Evolutionary conservation across 2,888 invertebrate genomes (phyloP).

Genomic region (Rhagonycha fulva): DNA sequence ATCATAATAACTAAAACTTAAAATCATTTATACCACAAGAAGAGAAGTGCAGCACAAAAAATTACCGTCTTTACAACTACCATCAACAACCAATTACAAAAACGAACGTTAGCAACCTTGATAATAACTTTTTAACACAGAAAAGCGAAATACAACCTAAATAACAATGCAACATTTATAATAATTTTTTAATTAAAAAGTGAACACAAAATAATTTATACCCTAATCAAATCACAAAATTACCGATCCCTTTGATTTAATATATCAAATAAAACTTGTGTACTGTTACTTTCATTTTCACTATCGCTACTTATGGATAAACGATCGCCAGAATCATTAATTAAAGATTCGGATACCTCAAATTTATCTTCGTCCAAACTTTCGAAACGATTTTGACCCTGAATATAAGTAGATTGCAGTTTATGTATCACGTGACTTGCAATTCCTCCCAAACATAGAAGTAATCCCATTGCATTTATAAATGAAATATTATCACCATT

Average conservation of each 20-base stretch:
- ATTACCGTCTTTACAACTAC: not conserved
- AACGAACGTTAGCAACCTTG: not conserved
- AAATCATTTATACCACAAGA: not conserved
- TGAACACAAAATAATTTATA: not conserved
- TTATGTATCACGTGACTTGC: conserved; percentile 82
- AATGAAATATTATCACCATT: conserved; percentile 84
- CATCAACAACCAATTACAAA: not conserved
- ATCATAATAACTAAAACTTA: not conserved
- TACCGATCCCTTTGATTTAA: conserved; percentile 51
- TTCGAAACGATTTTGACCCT: conserved; percentile 35
- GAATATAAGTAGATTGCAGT: conserved; percentile 42
- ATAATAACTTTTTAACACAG: not conserved
- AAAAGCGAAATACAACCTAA: not conserved
- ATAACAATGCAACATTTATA: not conserved
- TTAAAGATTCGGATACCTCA: conserved; percentile 49
- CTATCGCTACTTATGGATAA: conserved; percentile 41
- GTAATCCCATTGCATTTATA: conserved; percentile 83
- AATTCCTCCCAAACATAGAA: conserved; percentile 88
- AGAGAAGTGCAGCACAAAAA: not conserved
- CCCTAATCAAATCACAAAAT: not conserved
- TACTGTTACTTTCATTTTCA: conserved; percentile 55
- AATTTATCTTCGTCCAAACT: conserved; percentile 39
- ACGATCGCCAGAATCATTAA: conserved; percentile 37
- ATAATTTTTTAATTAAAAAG: not conserved
- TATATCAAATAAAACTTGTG: conserved; percentile 58